phyloP scores from a whole-genome alignment of 2,888 invertebrate species.

The Drosophila diplacantha region DNA sequence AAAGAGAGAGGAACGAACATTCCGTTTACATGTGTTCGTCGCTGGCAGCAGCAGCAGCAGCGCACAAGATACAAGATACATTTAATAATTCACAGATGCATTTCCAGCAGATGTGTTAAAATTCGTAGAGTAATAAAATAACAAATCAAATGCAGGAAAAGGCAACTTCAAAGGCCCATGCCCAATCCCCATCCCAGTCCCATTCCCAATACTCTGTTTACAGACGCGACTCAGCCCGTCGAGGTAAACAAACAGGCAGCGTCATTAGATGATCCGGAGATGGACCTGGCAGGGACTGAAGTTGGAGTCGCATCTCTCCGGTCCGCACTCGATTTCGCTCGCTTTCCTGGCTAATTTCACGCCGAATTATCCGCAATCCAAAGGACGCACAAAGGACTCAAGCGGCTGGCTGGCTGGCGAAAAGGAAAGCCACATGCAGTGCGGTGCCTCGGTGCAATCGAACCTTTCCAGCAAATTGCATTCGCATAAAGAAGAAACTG shows the following conservation, averaged over 20 bases:
- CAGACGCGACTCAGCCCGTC: conserved; percentile 59
- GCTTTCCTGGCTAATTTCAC: conserved; percentile 63
- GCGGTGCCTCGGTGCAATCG: conserved; percentile 55
- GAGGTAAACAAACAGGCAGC: conserved; percentile 17
- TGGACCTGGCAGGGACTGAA: conserved; percentile 4
- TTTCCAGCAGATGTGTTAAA: conserved; percentile 77
- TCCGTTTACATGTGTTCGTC: conserved; percentile 66
- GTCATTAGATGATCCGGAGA: conserved; percentile 14
- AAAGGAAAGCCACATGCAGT: conserved; percentile 29
- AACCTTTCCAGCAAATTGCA: conserved; percentile 76
- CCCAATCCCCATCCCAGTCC: background rate
- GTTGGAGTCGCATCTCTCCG: background rate
- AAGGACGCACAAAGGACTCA: conserved; percentile 48
- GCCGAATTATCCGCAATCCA: conserved; percentile 59
- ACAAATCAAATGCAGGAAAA: conserved; percentile 66
- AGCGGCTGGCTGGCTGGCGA: conserved; percentile 43
- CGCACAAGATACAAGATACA: conserved; percentile 57
- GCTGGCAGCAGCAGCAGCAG: conserved; percentile 6
- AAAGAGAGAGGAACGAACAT: conserved; percentile 44
- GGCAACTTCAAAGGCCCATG: conserved; percentile 38
- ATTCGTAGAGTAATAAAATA: conserved; percentile 77
- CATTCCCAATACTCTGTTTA: conserved; percentile 53
- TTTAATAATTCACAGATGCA: conserved; percentile 71
- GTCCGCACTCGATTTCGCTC: conserved; percentile 40
- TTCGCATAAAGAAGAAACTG: conserved; percentile 70